Evolutionary conservation across 2,797 vertebrate species (phyloP).

Genomic region (Neosilurus mollespiculum): DNA sequence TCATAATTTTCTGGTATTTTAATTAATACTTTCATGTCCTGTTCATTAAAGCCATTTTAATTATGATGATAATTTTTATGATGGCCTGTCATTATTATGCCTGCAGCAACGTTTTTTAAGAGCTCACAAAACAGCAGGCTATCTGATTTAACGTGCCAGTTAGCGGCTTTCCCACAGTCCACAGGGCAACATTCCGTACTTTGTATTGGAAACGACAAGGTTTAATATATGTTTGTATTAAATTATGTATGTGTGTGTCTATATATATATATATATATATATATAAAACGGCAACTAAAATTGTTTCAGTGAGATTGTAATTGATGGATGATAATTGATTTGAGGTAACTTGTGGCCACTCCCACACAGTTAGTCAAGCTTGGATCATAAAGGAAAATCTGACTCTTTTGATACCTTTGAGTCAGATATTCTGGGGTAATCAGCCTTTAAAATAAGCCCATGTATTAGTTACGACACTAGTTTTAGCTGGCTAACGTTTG

Average conservation of each 20-base stretch:
- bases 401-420: neutral
- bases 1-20: neutral
- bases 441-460: neutral
- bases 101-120: neutral
- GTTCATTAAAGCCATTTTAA: neutral
- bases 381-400: neutral
- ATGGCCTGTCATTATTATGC: neutral
- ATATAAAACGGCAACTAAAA: too few relatives aligned
- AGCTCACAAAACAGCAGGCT: neutral
- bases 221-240: neutral
- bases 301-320: neutral
- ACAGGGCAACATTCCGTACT: neutral
- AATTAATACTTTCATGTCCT: neutral
- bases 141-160: constrained; percentile 2
- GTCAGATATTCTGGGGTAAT: neutral
- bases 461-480: neutral
- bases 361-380: too few relatives aligned
- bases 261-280: too few relatives aligned
- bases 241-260: too few relatives aligned
- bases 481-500: neutral
- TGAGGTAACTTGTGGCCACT: too few relatives aligned
- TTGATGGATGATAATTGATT: neutral
- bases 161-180: neutral
- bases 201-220: neutral
- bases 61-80: neutral